Evolutionary conservation across 2,888 invertebrate genomes (phyloP).

Genomic region (Melikaiella ostensackeni): DNA sequence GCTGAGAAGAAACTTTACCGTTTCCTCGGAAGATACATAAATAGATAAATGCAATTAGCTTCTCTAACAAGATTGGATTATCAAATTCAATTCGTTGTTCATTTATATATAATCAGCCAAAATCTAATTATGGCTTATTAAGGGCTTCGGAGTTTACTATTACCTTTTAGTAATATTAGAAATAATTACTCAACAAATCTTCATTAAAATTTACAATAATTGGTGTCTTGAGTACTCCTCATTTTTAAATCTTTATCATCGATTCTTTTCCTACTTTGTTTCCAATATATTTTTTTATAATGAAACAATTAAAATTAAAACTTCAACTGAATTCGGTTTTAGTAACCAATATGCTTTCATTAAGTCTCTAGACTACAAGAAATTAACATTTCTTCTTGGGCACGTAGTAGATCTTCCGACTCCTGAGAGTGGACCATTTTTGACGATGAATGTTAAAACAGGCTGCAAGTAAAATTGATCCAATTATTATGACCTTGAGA

Average conservation of each 20-base stretch:
- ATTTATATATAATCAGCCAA: background rate
- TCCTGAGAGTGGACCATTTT: slow-evolving; percentile 89
- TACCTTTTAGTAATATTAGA: no score
- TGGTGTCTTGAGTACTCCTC: no score
- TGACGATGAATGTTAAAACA: slow-evolving; percentile 89
- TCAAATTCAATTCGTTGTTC: no score
- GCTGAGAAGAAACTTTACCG: no score
- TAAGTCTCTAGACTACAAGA: no score
- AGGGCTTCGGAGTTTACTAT: background rate
- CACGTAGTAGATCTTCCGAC: slow-evolving; percentile 88
- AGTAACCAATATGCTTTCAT: no score
- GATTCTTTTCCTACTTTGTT: background rate
- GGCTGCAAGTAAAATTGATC: slow-evolving; percentile 81
- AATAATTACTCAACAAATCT: background rate
- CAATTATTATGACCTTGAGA: slow-evolving; percentile 86
- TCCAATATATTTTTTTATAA: background rate
- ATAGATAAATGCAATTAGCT: no score
- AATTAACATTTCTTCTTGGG: slow-evolving; percentile 77
- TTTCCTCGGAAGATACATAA: no score
- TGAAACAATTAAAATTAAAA: no score
- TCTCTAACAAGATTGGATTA: no score
- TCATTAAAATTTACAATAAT: background rate
- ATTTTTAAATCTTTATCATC: background rate
- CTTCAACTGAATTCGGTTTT: no score
- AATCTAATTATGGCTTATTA: background rate